These are phyloP conservation scores for Pegoplata infirma DNA, from an alignment of 2,888 invertebrate genomes.

Conservation along the genomic window DNA sequence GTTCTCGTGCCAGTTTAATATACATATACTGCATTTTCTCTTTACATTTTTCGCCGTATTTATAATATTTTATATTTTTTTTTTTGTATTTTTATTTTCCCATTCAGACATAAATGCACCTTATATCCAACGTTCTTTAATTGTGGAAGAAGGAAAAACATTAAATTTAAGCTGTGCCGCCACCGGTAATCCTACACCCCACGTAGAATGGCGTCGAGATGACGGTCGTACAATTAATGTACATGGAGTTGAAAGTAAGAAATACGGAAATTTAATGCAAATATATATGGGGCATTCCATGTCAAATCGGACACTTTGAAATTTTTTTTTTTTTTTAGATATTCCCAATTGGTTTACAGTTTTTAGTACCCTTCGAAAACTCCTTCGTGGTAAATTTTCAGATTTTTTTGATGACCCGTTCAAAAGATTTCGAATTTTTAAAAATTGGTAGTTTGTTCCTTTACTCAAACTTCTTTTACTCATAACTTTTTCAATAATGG, in stretches of 20 bases:
- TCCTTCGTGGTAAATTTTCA: no score
- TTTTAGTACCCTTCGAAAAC: no score
- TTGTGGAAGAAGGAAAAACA: conserved; percentile 89
- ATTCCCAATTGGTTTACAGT: no score
- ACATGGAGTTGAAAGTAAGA: conserved; percentile 83
- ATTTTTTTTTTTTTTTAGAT: no score
- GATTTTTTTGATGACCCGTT: no score
- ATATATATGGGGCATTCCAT: no score
- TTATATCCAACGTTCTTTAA: conserved; percentile 80
- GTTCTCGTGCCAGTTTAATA: neutral
- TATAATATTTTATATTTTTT: no score
- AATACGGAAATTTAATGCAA: conserved; percentile 53
- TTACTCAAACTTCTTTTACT: no score
- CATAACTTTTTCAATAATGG: no score
- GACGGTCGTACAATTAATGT: conserved; percentile 82
- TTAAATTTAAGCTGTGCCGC: conserved; percentile 90
- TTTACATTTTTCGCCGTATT: conserved; percentile 16
- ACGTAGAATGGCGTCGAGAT: conserved; percentile 86
- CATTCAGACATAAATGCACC: conserved; percentile 72
- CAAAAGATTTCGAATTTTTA: no score
- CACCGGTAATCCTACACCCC: conserved; percentile 87
- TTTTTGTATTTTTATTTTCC: neutral
- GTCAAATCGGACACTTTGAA: no score
- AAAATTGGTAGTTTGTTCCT: no score
- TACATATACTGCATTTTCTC: neutral